Conservation (phyloP, 2,797 vertebrate genomes). For the Gallinago nigripennis region DNA sequence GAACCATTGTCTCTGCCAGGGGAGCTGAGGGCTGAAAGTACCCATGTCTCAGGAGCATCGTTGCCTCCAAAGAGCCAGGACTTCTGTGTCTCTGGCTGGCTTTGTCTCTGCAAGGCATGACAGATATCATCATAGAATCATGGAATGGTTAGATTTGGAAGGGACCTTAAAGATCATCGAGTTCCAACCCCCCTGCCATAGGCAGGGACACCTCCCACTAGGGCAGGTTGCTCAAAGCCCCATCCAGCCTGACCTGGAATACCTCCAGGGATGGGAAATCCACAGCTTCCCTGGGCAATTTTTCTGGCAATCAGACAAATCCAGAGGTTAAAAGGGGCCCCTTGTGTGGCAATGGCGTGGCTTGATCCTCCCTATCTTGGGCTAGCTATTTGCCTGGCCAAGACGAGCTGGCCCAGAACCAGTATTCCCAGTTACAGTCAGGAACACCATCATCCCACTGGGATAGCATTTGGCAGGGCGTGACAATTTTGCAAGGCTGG, state of each 20-base stretch:
- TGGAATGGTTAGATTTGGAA: no score
- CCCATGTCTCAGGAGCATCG: not conserved
- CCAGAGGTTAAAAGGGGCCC: not conserved
- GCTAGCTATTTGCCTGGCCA: not conserved
- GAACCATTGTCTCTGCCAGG: not conserved
- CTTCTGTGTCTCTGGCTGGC: not conserved
- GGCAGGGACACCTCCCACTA: no score
- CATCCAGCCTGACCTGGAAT: no score
- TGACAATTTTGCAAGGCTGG: not conserved
- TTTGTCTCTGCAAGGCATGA: not conserved
- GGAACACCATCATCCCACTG: not conserved
- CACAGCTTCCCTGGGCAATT: no score
- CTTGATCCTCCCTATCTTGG: not conserved
- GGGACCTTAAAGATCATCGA: no score
- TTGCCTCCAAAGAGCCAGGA: not conserved
- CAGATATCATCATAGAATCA: not conserved
- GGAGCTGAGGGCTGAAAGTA: not conserved
- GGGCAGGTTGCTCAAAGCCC: no score
- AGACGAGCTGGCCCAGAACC: not conserved
- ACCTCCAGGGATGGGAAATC: no score
- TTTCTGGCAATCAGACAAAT: not conserved
- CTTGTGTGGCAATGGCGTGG: not conserved
- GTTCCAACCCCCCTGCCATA: no score
- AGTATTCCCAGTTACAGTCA: not conserved
- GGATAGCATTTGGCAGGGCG: fast-evolving